These are phyloP conservation scores for Philypnodon macrostomus DNA, from an alignment of 2,797 vertebrate genomes.

Conservation along the genomic window DNA sequence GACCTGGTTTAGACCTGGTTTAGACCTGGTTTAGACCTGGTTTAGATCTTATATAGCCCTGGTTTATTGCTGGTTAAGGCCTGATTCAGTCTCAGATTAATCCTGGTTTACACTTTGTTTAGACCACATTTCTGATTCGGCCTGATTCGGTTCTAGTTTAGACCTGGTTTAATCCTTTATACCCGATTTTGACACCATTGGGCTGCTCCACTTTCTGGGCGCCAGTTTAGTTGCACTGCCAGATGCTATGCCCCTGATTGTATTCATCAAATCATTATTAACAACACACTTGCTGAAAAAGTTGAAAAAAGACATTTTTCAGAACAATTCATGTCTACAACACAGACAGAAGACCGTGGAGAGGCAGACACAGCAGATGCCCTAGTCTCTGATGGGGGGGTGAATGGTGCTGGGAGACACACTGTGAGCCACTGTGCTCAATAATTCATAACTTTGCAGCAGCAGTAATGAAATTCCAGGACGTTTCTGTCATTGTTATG, in stretches of 20 bases:
- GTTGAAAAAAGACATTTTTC: slow-evolving; percentile 2
- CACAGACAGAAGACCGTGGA: slow-evolving; percentile 23
- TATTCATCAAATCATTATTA: slow-evolving; percentile 5
- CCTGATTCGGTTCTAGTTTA: no score
- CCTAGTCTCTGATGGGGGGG: slow-evolving; percentile 53
- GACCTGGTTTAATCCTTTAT: no score
- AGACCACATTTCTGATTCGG: no score
- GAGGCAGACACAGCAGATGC: slow-evolving; percentile 47
- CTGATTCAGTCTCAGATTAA: no score
- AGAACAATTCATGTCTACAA: slow-evolving; percentile 2
- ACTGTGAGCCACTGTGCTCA: slow-evolving; percentile 60
- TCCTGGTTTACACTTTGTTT: no score
- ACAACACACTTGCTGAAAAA: not conserved
- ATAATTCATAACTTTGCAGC: slow-evolving; percentile 75
- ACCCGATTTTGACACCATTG: no score
- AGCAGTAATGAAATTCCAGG: slow-evolving; percentile 69
- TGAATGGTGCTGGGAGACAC: slow-evolving; percentile 62
- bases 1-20: no score
- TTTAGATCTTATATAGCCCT: no score
- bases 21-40: no score
- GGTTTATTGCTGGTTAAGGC: no score
- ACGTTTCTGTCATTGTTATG: slow-evolving; percentile 58
- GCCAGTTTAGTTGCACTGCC: no score
- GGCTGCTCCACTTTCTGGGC: no score
- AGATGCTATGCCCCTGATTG: slow-evolving; percentile 3